phyloP scores from a whole-genome alignment of 37 sponge, comb jelly and placozoan species.

The Spongia lamella region DNA sequence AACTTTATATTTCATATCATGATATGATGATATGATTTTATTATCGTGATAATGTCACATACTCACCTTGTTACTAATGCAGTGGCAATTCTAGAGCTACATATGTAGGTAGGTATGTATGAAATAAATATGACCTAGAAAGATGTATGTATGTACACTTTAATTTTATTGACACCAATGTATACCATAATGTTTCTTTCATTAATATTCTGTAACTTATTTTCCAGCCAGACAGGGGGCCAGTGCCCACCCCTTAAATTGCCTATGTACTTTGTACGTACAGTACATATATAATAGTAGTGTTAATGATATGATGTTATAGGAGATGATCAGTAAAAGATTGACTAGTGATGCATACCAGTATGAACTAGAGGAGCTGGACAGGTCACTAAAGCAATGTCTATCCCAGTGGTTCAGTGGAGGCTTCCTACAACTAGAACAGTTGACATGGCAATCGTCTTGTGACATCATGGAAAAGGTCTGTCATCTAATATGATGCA shows the following conservation, averaged over 20 bases:
- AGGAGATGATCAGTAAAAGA: not conserved
- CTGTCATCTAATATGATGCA: not conserved
- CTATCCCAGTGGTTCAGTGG: conserved; percentile 58
- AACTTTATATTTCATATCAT: too few species aligned
- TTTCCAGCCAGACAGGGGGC: not conserved
- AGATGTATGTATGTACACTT: too few species aligned
- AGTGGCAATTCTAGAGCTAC: too few species aligned
- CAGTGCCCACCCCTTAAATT: not conserved
- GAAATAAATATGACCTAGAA: too few species aligned
- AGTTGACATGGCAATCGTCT: conserved; percentile 77
- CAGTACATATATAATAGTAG: too few species aligned
- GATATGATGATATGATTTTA: too few species aligned
- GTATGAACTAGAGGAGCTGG: conserved; percentile 11
- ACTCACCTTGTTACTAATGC: too few species aligned
- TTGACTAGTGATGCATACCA: not conserved
- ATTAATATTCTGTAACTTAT: not conserved
- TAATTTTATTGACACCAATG: too few species aligned
- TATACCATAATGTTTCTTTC: too few species aligned
- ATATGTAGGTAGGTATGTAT: too few species aligned
- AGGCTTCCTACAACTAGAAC: conserved; percentile 58
- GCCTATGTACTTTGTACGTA: not conserved
- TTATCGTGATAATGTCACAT: too few species aligned
- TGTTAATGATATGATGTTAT: too few species aligned
- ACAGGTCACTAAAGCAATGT: conserved; percentile 14
- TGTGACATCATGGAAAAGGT: conserved; percentile 85